Conservation (phyloP, 2,888 invertebrate genomes). For the Drosophila limbata region DNA sequence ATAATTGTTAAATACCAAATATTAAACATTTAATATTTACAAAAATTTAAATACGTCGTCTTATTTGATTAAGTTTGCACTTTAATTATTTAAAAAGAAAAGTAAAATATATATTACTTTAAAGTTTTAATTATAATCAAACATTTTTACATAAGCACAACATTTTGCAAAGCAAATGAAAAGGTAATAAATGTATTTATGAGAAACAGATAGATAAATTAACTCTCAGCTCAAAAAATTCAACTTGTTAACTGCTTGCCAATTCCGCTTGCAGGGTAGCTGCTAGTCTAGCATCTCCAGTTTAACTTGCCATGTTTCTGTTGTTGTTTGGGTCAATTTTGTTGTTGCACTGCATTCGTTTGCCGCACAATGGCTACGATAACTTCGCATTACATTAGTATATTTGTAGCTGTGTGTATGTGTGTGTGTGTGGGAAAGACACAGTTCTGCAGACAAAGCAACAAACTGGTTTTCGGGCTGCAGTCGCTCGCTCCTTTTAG, state of each 20-base stretch:
- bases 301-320: constrained; percentile 12
- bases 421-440: constrained; percentile 68
- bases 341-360: constrained; percentile 77
- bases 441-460: constrained; percentile 61
- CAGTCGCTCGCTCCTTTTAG: constrained; percentile 51
- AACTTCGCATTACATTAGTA: constrained; percentile 80
- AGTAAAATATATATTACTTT: too few relatives aligned
- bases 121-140: too few relatives aligned
- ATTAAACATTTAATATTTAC: too few relatives aligned
- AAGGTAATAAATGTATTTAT: too few relatives aligned
- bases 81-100: too few relatives aligned
- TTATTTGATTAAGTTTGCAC: too few relatives aligned
- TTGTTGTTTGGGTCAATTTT: constrained; percentile 68
- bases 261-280: constrained; percentile 3
- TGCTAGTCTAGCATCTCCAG: background rate
- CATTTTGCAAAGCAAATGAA: too few relatives aligned
- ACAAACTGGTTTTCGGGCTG: constrained; percentile 70
- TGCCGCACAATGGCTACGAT: constrained; percentile 75
- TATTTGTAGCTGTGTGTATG: constrained; percentile 42
- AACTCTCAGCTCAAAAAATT: background rate
- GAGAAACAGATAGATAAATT: background rate
- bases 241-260: background rate
- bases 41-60: too few relatives aligned
- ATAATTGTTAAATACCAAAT: too few relatives aligned
- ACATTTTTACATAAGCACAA: too few relatives aligned